These are phyloP conservation scores for Agrochola lota DNA, from an alignment of 2,888 invertebrate genomes.

Conservation along the genomic window DNA sequence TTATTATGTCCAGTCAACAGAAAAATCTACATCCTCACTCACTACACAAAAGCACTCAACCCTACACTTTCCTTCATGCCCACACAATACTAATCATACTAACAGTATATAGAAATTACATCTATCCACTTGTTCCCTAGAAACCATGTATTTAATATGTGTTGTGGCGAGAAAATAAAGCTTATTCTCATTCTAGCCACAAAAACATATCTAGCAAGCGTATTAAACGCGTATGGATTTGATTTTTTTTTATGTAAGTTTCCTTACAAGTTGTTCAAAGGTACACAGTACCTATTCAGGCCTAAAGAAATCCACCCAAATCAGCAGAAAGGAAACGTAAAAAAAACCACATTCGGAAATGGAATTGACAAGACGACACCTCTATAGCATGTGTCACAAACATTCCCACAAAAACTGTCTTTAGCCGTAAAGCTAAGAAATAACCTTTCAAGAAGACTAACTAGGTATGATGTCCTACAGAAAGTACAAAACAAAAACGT, in stretches of 20 bases:
- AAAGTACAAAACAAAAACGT: conserved; percentile 65
- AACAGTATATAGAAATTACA: too few relatives aligned
- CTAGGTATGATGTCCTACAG: conserved; percentile 64
- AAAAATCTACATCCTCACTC: too few relatives aligned
- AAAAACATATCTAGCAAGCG: not conserved
- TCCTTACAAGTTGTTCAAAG: conserved; percentile 16
- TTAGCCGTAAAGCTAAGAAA: conserved; percentile 50
- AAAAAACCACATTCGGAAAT: conserved; percentile 42
- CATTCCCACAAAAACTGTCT: conserved; percentile 44
- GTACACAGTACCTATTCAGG: conserved; percentile 1
- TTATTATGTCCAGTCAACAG: too few relatives aligned
- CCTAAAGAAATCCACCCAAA: conserved; percentile 20
- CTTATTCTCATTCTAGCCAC: not conserved
- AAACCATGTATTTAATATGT: too few relatives aligned
- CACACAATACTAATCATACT: too few relatives aligned
- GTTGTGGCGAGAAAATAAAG: too few relatives aligned
- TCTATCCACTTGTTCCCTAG: too few relatives aligned
- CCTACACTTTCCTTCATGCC: too few relatives aligned
- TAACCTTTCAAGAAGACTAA: conserved; percentile 64
- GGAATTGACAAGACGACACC: conserved; percentile 50
- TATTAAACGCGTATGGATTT: not conserved
- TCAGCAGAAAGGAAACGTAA: conserved; percentile 23
- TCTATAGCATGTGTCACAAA: conserved; percentile 45
- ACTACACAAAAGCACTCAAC: too few relatives aligned
- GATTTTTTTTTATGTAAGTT: too few relatives aligned